Evolutionary conservation across 2,888 invertebrate species (phyloP).

Genomic region (Drosophila incognita): DNA sequence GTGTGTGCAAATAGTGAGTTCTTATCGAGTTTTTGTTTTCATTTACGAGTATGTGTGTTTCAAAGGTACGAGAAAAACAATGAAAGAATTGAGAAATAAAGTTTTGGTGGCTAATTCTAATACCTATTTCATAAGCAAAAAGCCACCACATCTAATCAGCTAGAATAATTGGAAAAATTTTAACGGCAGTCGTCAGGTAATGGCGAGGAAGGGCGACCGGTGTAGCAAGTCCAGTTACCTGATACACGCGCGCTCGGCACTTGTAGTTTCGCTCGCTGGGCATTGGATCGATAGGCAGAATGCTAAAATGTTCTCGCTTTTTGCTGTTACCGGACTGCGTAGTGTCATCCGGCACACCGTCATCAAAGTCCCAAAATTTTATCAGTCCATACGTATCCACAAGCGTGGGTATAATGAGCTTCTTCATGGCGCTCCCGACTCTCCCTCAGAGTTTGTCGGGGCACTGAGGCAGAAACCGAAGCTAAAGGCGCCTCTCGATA

Average conservation of each 20-base stretch:
- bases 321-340: conserved; percentile 1
- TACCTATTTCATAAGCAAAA: not conserved
- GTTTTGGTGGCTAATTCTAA: not conserved
- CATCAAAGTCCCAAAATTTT: conserved; percentile 81
- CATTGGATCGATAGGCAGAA: conserved; percentile 32
- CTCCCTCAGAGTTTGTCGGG: not conserved
- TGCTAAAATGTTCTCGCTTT: conserved; percentile 13
- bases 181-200: not conserved
- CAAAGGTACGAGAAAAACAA: not conserved
- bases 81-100: not conserved
- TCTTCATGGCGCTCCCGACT: conserved; percentile 67
- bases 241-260: conserved; percentile 49
- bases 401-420: conserved; percentile 77
- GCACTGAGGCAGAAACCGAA: not conserved
- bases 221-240: conserved; percentile 44
- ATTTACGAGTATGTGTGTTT: not conserved
- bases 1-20: conserved; percentile 8
- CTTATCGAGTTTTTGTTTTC: conserved; percentile 45
- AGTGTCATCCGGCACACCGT: conserved; percentile 58
- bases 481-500: conserved; percentile 14
- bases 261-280: conserved; percentile 55
- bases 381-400: conserved; percentile 82
- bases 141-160: not conserved
- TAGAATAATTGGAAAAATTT: conserved; percentile 7
- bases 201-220: too few relatives aligned